Base-by-base conservation (phyloP, 1,140 invertebrate species). In the Hyles euphorbiae region DNA sequence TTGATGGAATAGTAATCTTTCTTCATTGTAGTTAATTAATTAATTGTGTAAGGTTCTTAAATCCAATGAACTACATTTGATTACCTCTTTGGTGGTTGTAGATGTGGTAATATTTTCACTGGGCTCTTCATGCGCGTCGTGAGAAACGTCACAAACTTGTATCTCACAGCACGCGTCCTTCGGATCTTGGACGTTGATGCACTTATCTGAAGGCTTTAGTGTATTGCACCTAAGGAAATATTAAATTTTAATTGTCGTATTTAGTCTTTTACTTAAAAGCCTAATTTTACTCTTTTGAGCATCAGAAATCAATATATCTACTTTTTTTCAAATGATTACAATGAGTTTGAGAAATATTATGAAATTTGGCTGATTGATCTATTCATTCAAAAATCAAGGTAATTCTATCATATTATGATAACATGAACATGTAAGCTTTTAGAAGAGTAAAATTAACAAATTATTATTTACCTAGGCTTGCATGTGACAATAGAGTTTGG, bases 161-260 rank as follows among this genome's bases (percentile, higher is more conserved):
- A 96, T 91, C 46, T 94, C 95, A 70, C 96, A 97, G 75, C 96
- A 97, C 1, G 93, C 80, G 78, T 98, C 96, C 10, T 93, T 92
- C 4, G 94, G 92, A 78, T 96, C 94, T 66, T 92, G 92, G 0
- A 95, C 91, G 69, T 93, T 92, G 10, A 95, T 91, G 74, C 95
- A 96, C 64, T 93, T 91, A 36, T 95, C 94, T 8, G 91, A 91
- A 60, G 77, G 89, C 45, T 83, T 81, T 8, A 89, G 70, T 3
- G 88, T 87, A 4, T 88, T 90, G 74, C 92, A 93, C 69, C 92
- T 93, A 74, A 22, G 36, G 54, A 43, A 9, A 22, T 0, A 22
- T 22, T 22, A 22, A 22, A 22, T 22, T 1, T 22, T 22, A 0
- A 22, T 1, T 22, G 1, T 2, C 22, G 0, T 22, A 22, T 22